Evolutionary conservation across 2,797 vertebrate genomes (phyloP).

Genomic region (Fistularia commersonii): DNA sequence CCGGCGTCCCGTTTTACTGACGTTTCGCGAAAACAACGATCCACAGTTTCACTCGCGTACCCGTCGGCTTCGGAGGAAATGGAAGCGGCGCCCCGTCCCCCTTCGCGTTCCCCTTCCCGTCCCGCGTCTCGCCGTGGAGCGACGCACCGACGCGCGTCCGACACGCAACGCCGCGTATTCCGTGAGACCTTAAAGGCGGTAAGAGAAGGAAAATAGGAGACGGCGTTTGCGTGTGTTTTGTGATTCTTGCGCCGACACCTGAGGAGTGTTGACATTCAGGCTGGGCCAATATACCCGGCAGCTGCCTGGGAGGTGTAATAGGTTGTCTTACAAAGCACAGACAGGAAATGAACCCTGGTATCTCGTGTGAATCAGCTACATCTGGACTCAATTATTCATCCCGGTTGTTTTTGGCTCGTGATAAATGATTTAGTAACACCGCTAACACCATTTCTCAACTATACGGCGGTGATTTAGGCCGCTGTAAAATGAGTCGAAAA

Average conservation of each 20-base stretch:
- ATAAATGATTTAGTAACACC: constrained; percentile 96
- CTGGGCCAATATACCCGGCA: constrained; percentile 77
- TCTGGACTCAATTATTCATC: constrained; percentile 93
- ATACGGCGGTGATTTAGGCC: constrained; percentile 54
- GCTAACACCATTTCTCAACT: constrained; percentile 81
- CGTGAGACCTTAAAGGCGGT: too few species aligned
- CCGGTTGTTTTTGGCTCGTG: constrained; percentile 89
- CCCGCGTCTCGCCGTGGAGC: too few species aligned
- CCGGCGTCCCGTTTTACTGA: too few species aligned
- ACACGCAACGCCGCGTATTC: too few species aligned
- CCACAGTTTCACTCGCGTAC: too few species aligned
- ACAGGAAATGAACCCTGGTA: constrained; percentile 99
- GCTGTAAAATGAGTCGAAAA: constrained; percentile 22
- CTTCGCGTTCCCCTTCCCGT: too few species aligned
- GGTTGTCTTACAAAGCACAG: constrained; percentile 95
- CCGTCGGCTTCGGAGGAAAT: too few species aligned
- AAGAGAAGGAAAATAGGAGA: constrained; percentile 20
- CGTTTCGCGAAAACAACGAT: too few species aligned
- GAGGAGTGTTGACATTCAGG: constrained; percentile 89
- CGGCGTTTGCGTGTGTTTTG: constrained; percentile 19
- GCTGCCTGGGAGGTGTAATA: constrained; percentile 94
- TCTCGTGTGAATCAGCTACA: constrained; percentile 91
- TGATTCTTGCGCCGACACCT: constrained; percentile 68
- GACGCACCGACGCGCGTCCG: too few species aligned
- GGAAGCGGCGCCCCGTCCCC: too few species aligned